Percentiles rank a stretch among this genome's conserved stretches.
Conservation (phyloP, 2,888 invertebrate species). For the Sphaeridia pumilis region DNA sequence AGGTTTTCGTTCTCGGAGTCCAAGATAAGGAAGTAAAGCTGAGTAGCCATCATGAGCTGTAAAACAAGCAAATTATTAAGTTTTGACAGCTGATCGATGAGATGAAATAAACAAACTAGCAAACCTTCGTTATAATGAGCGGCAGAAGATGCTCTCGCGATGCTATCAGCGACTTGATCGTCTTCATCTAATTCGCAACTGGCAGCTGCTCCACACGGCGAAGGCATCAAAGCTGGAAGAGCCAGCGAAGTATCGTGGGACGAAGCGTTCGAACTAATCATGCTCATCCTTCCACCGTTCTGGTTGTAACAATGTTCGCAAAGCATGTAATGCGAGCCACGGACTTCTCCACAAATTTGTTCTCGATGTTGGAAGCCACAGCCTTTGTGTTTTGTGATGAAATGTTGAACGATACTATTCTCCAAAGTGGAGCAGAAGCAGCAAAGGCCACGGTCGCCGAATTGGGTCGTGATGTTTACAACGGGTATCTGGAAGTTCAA, state of each 20-base stretch:
- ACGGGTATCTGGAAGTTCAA: constrained; percentile 23
- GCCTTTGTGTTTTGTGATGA: constrained; percentile 47
- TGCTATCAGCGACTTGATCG: constrained; percentile 20
- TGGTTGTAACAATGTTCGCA: constrained; percentile 46
- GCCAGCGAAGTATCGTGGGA: constrained; percentile 26
- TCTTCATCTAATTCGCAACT: constrained; percentile 15
- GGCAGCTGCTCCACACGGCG: constrained; percentile 5
- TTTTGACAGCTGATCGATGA: background rate
- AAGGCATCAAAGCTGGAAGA: constrained; percentile 30
- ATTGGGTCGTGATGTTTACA: constrained; percentile 28
- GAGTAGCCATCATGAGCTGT: constrained; percentile 8
- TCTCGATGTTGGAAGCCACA: constrained; percentile 45
- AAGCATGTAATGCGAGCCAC: constrained; percentile 43
- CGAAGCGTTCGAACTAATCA: constrained; percentile 8
- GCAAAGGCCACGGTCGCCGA: constrained; percentile 32
- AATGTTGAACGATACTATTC: constrained; percentile 37
- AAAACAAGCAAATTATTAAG: background rate
- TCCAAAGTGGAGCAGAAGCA: constrained; percentile 34
- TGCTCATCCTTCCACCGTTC: constrained; percentile 37
- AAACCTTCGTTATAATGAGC: constrained; percentile 4
- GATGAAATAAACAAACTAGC: background rate
- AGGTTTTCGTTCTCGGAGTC: constrained; percentile 41
- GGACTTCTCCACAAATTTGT: constrained; percentile 45
- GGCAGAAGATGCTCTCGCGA: constrained; percentile 15
- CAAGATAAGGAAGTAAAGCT: constrained; percentile 38